Evolutionary conservation across 2,797 vertebrate species (phyloP).

Genomic region (Taenioides sp.): DNA sequence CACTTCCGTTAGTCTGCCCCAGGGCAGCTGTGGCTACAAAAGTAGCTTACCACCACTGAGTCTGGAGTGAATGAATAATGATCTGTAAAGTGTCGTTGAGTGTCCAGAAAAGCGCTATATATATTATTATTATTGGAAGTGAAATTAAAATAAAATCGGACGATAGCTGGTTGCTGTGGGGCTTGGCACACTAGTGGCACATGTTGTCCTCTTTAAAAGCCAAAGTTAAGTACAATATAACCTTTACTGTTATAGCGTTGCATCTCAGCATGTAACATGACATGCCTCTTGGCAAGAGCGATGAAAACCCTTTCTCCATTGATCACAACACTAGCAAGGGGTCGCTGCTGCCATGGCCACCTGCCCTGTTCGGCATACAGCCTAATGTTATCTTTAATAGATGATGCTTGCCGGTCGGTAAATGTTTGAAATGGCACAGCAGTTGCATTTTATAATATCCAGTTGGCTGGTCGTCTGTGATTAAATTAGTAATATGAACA

Average conservation of each 20-base stretch:
- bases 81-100: no score
- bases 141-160: neutral
- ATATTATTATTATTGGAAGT: no score
- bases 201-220: slow-evolving; percentile 5
- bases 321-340: neutral
- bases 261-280: slow-evolving; percentile 13
- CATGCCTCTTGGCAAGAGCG: slow-evolving; percentile 7
- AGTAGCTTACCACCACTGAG: no score
- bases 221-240: slow-evolving; percentile 15
- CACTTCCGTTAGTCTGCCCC: no score
- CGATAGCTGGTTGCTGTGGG: neutral
- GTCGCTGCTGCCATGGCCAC: slow-evolving; percentile 8
- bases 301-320: slow-evolving; percentile 8
- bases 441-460: slow-evolving; percentile 6
- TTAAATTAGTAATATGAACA: slow-evolving; percentile 19
- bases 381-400: slow-evolving; percentile 4
- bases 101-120: no score
- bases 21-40: no score
- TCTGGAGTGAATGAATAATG: no score
- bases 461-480: slow-evolving; percentile 8
- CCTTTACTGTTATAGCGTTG: slow-evolving; percentile 14
- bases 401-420: neutral
- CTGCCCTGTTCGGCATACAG: slow-evolving; percentile 7
- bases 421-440: neutral
- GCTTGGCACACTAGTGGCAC: neutral